A percentile compares a stretch with the other conserved stretches of the same genome.
Evolutionary conservation across 1,140 invertebrate genomes (phyloP).

Genomic region (Formica selysi): DNA sequence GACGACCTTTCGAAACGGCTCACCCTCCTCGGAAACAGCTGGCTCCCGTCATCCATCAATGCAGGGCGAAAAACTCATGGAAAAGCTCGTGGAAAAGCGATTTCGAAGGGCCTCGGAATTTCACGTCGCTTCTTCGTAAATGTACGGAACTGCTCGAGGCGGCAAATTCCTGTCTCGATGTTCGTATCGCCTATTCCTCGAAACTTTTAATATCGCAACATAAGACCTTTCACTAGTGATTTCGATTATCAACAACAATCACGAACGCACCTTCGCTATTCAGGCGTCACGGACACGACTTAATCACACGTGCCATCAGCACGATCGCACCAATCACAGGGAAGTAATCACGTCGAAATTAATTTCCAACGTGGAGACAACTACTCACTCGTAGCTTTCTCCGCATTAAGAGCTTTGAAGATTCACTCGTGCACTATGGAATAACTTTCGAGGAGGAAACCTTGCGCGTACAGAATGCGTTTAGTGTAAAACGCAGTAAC

Average conservation of each 20-base stretch:
- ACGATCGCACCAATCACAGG: not conserved
- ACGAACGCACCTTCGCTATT: not conserved
- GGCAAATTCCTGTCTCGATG: not conserved
- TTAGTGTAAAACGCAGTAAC: not conserved
- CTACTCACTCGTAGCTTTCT: not conserved
- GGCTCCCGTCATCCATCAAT: conserved; percentile 74
- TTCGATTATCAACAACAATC: not conserved
- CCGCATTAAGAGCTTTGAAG: not conserved
- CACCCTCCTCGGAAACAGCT: conserved; percentile 72
- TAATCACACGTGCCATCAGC: not conserved
- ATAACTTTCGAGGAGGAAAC: conserved; percentile 26
- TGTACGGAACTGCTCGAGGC: not conserved
- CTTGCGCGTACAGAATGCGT: not conserved
- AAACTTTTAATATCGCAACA: not conserved
- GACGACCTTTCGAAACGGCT: conserved; percentile 72
- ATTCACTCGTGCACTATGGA: not conserved
- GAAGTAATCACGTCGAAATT: conserved; percentile 6
- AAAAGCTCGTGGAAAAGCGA: conserved; percentile 50
- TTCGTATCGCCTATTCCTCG: not conserved
- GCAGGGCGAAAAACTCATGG: conserved; percentile 60
- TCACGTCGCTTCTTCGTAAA: not conserved
- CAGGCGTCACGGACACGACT: not conserved
- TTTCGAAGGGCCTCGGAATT: not conserved
- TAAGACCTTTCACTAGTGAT: not conserved
- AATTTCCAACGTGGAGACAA: not conserved